phyloP scores from a whole-genome alignment of 2,888 invertebrate species.

The Eristalinus sepulchralis region DNA sequence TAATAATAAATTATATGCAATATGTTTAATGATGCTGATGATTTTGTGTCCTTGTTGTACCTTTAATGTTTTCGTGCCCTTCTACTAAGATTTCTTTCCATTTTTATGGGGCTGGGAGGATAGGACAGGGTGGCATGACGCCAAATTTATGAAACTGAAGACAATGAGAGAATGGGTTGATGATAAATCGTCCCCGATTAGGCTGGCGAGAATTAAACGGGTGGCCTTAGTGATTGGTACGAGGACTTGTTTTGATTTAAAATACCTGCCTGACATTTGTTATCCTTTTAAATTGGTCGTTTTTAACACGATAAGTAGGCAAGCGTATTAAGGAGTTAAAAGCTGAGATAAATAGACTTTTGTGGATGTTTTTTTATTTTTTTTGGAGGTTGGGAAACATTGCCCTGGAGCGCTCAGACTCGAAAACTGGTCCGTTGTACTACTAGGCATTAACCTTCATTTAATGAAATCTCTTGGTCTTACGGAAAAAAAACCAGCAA shows the following conservation, averaged over 20 bases:
- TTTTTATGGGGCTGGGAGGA: constrained; percentile 36
- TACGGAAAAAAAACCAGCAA: too few relatives aligned
- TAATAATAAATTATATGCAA: constrained; percentile 71
- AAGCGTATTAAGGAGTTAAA: background rate
- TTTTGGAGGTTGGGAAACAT: too few relatives aligned
- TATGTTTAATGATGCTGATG: constrained; percentile 70
- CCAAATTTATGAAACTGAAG: background rate
- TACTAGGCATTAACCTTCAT: too few relatives aligned
- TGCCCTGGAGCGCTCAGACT: too few relatives aligned
- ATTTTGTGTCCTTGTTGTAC: constrained; percentile 48
- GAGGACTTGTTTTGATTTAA: background rate
- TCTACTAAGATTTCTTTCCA: constrained; percentile 40
- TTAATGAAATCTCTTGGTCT: too few relatives aligned
- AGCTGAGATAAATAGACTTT: background rate
- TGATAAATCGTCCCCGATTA: background rate
- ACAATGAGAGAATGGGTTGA: background rate
- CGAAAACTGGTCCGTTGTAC: too few relatives aligned
- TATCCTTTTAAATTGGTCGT: background rate
- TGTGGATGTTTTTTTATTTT: too few relatives aligned
- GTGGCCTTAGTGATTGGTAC: too few relatives aligned
- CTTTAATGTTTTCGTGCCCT: constrained; percentile 16
- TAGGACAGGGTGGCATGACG: background rate
- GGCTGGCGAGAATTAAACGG: background rate
- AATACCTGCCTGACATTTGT: background rate
- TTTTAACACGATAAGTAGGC: background rate